phyloP scores from a whole-genome alignment of 2,888 invertebrate species.

The Drosophila rellima region DNA sequence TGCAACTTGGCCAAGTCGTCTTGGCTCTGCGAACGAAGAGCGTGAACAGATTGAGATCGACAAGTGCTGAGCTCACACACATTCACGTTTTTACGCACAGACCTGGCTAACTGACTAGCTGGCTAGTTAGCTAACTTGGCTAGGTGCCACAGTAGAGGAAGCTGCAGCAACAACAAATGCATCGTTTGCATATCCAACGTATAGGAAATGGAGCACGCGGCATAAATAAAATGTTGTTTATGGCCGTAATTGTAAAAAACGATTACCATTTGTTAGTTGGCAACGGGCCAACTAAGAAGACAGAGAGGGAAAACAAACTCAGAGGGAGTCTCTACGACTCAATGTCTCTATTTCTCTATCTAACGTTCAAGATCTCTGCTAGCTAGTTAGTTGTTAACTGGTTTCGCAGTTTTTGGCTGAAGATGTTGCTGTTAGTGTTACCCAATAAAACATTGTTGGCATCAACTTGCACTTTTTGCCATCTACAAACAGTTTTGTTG shows the following conservation, averaged over 20 bases:
- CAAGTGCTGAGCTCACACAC: slow-evolving; percentile 26
- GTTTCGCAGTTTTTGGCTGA: slow-evolving; percentile 3
- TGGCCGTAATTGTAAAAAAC: slow-evolving; percentile 63
- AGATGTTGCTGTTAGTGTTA: slow-evolving; percentile 46
- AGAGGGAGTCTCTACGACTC: neutral
- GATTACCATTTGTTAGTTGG: slow-evolving; percentile 51
- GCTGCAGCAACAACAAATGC: slow-evolving; percentile 28
- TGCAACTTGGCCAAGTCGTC: slow-evolving; percentile 68
- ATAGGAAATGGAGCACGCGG: slow-evolving; percentile 76
- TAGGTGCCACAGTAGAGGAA: slow-evolving; percentile 13
- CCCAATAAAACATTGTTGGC: slow-evolving; percentile 44
- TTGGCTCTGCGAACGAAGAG: slow-evolving; percentile 16
- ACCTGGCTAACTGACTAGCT: slow-evolving; percentile 12
- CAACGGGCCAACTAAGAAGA: neutral
- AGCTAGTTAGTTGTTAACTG: slow-evolving; percentile 10
- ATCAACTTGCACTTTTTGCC: slow-evolving; percentile 55
- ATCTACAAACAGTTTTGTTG: slow-evolving; percentile 15
- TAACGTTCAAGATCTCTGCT: slow-evolving; percentile 32
- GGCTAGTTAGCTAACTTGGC: slow-evolving; percentile 1
- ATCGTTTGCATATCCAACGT: slow-evolving; percentile 76
- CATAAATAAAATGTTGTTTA: slow-evolving; percentile 78
- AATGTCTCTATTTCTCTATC: slow-evolving; percentile 39
- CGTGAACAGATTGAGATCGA: slow-evolving; percentile 59
- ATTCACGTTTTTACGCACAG: slow-evolving; percentile 51
- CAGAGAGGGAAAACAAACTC: neutral